These are phyloP conservation scores for Lagorchestes hirsutus DNA, from an alignment of 2,797 vertebrate species.

Conservation along the genomic window DNA sequence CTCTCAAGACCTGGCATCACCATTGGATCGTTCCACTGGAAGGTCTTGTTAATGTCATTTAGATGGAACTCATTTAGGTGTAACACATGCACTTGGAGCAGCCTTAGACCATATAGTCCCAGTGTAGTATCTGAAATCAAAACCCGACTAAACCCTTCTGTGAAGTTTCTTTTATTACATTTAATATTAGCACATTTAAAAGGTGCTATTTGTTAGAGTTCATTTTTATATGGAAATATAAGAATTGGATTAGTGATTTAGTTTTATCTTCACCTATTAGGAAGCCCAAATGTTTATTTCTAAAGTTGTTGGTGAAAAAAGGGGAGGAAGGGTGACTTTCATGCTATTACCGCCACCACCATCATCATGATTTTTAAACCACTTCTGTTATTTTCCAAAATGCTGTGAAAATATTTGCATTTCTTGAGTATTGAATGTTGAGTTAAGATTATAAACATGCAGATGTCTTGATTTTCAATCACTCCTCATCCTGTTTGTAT, in stretches of 20 bases:
- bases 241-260: conserved; percentile 25
- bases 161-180: conserved; percentile 46
- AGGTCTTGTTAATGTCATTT: neutral
- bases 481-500: conserved; percentile 69
- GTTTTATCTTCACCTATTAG: conserved; percentile 44
- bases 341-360: neutral
- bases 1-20: neutral
- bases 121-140: conserved; percentile 27
- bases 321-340: neutral
- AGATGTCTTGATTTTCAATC: conserved; percentile 67
- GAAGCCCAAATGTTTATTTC: conserved; percentile 20
- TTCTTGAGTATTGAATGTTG: conserved; percentile 63
- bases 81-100: neutral
- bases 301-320: conserved; percentile 46
- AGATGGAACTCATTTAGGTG: conserved; percentile 28
- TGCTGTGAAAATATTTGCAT: conserved; percentile 67
- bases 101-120: neutral
- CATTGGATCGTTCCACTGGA: neutral
- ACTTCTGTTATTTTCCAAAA: conserved; percentile 70
- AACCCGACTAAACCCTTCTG: neutral
- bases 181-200: neutral
- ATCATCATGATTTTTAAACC: conserved; percentile 24
- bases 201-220: neutral
- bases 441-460: conserved; percentile 77
- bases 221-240: conserved; percentile 33